Evolutionary conservation across 2,797 vertebrate species (phyloP).

Genomic region (Emys orbicularis): DNA sequence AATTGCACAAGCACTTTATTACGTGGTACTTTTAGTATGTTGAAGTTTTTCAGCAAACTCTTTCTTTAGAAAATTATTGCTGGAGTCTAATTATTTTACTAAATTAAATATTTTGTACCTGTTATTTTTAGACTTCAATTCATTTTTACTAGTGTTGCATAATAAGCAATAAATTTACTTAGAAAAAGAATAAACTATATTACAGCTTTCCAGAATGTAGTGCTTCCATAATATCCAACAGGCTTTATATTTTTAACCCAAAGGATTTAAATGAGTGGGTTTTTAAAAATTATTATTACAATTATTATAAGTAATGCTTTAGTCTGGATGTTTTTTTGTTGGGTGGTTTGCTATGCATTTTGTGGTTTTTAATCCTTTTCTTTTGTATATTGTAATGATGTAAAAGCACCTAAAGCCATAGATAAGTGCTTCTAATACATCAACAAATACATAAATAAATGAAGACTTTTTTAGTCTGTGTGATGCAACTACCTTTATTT

Average conservation of each 20-base stretch:
- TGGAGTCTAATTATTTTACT: not conserved
- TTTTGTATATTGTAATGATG: slow-evolving; percentile 53
- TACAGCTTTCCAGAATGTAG: not conserved
- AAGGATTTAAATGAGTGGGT: slow-evolving; percentile 21
- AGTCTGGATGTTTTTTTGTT: slow-evolving; percentile 35
- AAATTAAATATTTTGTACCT: not conserved
- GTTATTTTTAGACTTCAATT: not conserved
- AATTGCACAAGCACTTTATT: not conserved
- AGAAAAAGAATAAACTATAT: not conserved
- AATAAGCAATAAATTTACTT: not conserved
- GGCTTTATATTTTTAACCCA: not conserved
- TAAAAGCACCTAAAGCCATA: slow-evolving; percentile 13
- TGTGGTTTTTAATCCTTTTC: slow-evolving; percentile 63
- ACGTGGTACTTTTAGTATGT: not conserved
- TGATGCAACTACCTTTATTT: slow-evolving; percentile 17
- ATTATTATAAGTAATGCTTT: slow-evolving; percentile 29
- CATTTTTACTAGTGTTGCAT: not conserved
- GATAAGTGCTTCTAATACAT: slow-evolving; percentile 48
- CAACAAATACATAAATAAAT: slow-evolving; percentile 47
- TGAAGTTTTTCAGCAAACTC: slow-evolving; percentile 25
- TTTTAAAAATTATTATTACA: slow-evolving; percentile 24
- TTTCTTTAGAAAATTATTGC: slow-evolving; percentile 6
- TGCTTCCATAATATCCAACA: not conserved
- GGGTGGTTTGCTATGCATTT: not conserved
- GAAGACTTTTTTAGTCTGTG: slow-evolving; percentile 7